A percentile compares a stretch with the other conserved stretches of the same genome.
Conservation (phyloP, 2,113 vertebrate species). For the Cricetomys ansorgei region DNA sequence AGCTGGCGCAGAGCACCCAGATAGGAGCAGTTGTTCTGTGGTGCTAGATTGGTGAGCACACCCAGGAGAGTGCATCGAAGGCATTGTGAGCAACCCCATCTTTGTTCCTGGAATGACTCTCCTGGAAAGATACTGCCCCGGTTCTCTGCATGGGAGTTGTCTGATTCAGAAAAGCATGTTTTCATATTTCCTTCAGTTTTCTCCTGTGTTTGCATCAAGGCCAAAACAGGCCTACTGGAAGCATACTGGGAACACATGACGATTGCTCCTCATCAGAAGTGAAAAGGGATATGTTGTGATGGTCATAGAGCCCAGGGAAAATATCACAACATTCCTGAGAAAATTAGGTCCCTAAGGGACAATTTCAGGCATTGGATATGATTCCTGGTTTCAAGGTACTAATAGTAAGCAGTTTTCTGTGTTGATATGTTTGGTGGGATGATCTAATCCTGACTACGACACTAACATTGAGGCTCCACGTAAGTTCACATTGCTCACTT, state of each 20-base stretch:
- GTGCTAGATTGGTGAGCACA: not conserved
- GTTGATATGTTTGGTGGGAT: not conserved
- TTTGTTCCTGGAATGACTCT: not conserved
- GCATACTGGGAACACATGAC: not conserved
- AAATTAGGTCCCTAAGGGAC: not conserved
- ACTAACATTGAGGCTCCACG: not conserved
- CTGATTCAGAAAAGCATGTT: not conserved
- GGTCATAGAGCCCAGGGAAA: not conserved
- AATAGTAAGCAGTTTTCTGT: not conserved
- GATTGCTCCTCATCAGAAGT: not conserved
- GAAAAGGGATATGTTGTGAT: not conserved
- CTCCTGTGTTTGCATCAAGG: not conserved
- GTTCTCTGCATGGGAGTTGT: not conserved
- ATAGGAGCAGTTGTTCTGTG: accelerated
- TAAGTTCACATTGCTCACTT: not conserved
- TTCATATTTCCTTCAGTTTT: not conserved
- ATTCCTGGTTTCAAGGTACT: not conserved
- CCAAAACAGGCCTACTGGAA: not conserved
- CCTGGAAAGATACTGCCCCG: not conserved
- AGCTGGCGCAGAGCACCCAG: accelerated
- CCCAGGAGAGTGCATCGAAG: accelerated
- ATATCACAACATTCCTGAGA: not conserved
- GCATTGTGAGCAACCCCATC: not conserved
- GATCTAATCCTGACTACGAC: not conserved
- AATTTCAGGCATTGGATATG: not conserved